Base-by-base conservation (phyloP, 2,888 invertebrate genomes). In the Tetranychus piercei region DNA sequence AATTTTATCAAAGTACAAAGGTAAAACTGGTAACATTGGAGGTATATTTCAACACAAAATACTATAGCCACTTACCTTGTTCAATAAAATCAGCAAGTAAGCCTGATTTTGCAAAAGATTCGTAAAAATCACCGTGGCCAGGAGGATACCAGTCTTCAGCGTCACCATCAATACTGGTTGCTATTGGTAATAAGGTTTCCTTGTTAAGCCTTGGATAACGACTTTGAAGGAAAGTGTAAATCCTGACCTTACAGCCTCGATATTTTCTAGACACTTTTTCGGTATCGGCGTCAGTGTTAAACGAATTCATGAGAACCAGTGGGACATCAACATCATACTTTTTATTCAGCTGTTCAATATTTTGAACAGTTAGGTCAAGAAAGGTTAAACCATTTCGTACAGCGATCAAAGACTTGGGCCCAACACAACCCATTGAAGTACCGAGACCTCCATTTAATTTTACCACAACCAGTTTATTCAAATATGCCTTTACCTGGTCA, bases 111-210 rank as follows among this genome's bases (percentile, higher is more conserved):
- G 88, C 85, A 85, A 99, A 93, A 74, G 96, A 93, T 80, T 91
- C 89, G 84, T 99, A 99, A 84, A 99, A 95, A 85, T 99, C 97
- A 77, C 99, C 99, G 87, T 99, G 99, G 75, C 99, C 95, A 69
- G 95, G 95, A 11, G 95, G 95, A 83, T 94, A 95, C 94, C 94
- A 95, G 87, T 91, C 89, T 79, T 96, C 95, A 77, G 90, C 87
- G 81, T 94, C 89, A 23, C 88, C 87, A 1, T 90, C 85, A 70
- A 88, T 87, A 78, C 87, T 87, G 80, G 87, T 89, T 20, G 93
- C 88, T 74, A 96, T 87, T 0, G 99, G 99, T 82, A 96, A 87
- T 74, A 96, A 85, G 0, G 95, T 93, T 82, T 99, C 99, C 77
- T 92, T 87, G 84, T 94, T 93, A 80, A 99, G 89, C 77, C 99